Conservation (phyloP, 2,113 vertebrate genomes). For the Fukomys damarensis region DNA sequence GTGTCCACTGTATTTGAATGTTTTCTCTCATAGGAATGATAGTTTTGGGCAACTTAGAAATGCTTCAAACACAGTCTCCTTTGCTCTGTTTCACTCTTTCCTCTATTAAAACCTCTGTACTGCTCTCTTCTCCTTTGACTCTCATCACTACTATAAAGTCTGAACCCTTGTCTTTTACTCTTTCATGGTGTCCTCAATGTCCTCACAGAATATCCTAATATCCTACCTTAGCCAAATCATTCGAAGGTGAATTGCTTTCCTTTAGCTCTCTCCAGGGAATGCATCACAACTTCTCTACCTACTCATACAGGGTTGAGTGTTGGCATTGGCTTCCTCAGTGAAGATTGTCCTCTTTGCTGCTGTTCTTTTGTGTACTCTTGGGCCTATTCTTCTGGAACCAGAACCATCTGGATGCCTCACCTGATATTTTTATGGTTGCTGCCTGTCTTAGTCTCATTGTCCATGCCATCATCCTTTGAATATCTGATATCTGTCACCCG, state of each 20-base stretch:
- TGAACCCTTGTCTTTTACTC: conserved; percentile 6
- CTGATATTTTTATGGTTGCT: background rate
- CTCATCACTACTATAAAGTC: background rate
- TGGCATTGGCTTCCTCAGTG: background rate
- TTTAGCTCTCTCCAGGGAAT: background rate
- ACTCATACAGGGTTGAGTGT: background rate
- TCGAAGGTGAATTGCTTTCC: background rate
- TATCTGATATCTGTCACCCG: background rate
- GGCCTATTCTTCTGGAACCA: background rate
- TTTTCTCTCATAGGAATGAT: conserved; percentile 3
- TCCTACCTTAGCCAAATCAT: background rate
- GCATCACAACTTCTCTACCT: background rate
- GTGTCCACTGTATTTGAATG: background rate
- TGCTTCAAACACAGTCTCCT: background rate
- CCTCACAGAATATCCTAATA: conserved; percentile 6
- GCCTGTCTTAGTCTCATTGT: background rate
- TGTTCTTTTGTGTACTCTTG: background rate
- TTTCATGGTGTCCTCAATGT: background rate
- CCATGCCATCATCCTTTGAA: background rate
- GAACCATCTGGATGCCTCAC: background rate
- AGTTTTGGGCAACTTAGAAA: conserved; percentile 20
- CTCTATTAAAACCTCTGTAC: background rate
- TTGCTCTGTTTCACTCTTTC: background rate
- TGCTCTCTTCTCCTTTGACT: background rate
- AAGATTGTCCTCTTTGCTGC: background rate